Evolutionary conservation across 2,113 vertebrate species (phyloP), one percentile per base, ranked within the genome.

Genomic region (Lanius collurio): DNA sequence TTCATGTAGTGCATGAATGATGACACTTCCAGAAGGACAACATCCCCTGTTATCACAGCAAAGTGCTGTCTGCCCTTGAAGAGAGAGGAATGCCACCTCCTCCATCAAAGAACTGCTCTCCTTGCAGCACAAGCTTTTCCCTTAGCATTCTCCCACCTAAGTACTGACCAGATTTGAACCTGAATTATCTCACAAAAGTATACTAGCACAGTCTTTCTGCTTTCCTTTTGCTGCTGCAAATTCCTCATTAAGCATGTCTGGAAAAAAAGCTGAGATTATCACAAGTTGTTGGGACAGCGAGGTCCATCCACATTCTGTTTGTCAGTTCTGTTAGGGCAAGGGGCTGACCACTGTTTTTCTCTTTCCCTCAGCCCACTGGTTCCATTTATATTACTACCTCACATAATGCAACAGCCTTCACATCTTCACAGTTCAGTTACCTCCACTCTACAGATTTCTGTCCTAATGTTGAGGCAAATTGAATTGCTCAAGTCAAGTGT

Each of bases 1-100:
- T 93, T 88, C 59, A 63, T 7, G n/a, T 53, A 68, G 35, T 31
- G 22, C 28, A 21, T 79, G 71, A 95, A 44, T 55, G 55, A 94
- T 73, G 33, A 49, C 68, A 52, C 52, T 86, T 92, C 24, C 80
- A 95, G 88, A 95, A 92, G 76, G 81, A 73, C 65, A 95, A 78
- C 15, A 57, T 46, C 62, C 52, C 65, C 60, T 70, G 26, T 89
- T 84, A 94, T 30, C 78, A 88, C 52, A 74, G 68, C 15, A 3
- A 87, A 84, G 39, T n/a, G 46, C 14, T 74, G 63, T 15, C 63
- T 37, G 85, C 39, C 86, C 68, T 89, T 74, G 63, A 83, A 77
- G 27, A 37, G 50, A 69, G 23, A 73, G 41, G 24, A 89, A 65
- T 30, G 28, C 46, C 18, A 64, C 33, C 90, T 92, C 52, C 62